Percentiles rank a stretch among this genome's conserved stretches.
These are phyloP conservation scores for Ginglymostoma cirratum DNA, from an alignment of 2,113 vertebrate species.

Conservation along the genomic window DNA sequence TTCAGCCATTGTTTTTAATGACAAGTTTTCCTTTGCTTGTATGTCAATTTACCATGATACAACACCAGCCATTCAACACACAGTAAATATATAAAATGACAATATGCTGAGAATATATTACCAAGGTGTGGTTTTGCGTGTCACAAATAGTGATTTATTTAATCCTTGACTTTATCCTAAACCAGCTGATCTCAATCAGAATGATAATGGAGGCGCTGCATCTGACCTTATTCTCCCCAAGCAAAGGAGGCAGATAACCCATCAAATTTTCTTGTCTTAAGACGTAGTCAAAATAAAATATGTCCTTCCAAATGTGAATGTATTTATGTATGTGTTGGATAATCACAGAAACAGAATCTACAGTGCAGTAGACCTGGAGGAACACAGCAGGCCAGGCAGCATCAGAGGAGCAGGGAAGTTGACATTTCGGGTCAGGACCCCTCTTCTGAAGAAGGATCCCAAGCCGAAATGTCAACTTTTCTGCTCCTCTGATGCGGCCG, in stretches of 20 bases:
- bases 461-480: no score
- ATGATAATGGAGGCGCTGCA: background rate
- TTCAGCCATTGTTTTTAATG: slow-evolving; percentile 27
- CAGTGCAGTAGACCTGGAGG: no score
- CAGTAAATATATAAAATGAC: slow-evolving; percentile 28
- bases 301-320: background rate
- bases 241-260: background rate
- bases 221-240: background rate
- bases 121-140: background rate
- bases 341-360: background rate
- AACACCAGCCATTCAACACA: slow-evolving; percentile 22
- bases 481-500: no score
- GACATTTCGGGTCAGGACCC: no score
- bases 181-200: background rate
- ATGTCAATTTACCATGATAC: background rate
- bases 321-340: background rate
- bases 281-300: background rate
- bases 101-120: background rate
- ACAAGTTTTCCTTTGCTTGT: background rate
- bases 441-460: no score
- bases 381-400: no score
- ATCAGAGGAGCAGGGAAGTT: no score
- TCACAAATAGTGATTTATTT: background rate
- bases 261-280: background rate
- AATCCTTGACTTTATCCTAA: background rate